These are phyloP conservation scores for Murina feae DNA, from an alignment of 2,113 vertebrate genomes.

Conservation along the genomic window DNA sequence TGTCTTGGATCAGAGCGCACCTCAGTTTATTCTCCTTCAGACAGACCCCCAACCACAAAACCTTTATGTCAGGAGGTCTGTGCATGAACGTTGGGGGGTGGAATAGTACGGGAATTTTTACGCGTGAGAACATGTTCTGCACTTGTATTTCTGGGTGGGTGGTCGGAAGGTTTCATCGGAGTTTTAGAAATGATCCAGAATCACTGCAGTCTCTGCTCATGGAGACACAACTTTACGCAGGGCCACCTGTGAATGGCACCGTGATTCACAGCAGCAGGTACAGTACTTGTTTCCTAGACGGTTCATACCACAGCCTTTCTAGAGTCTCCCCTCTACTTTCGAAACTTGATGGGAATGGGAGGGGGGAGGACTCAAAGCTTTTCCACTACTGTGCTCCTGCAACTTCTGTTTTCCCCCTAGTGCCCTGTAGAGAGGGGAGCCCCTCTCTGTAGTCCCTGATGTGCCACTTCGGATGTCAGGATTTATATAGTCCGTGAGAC, in stretches of 20 bases:
- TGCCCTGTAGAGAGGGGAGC: background rate
- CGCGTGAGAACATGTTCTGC: background rate
- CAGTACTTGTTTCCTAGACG: background rate
- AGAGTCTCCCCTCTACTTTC: background rate
- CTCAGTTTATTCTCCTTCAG: background rate
- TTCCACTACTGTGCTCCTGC: background rate
- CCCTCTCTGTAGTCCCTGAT: background rate
- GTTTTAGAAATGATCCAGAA: background rate
- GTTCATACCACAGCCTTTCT: background rate
- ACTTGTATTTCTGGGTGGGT: background rate
- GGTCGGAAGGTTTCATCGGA: background rate
- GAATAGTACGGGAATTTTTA: background rate
- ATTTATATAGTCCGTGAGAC: background rate
- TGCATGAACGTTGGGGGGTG: background rate
- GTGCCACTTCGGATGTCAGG: background rate
- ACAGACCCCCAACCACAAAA: background rate
- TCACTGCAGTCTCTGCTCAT: background rate
- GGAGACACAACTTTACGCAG: background rate
- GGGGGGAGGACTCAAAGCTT: background rate
- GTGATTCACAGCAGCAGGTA: background rate
- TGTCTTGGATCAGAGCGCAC: background rate
- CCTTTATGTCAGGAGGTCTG: background rate
- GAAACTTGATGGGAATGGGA: background rate
- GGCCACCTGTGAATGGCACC: background rate
- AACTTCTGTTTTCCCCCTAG: background rate